Evolutionary conservation across 2,797 vertebrate genomes (phyloP), one percentile per base, ranked within the genome.

Genomic region (Lycodopsis pacificus): DNA sequence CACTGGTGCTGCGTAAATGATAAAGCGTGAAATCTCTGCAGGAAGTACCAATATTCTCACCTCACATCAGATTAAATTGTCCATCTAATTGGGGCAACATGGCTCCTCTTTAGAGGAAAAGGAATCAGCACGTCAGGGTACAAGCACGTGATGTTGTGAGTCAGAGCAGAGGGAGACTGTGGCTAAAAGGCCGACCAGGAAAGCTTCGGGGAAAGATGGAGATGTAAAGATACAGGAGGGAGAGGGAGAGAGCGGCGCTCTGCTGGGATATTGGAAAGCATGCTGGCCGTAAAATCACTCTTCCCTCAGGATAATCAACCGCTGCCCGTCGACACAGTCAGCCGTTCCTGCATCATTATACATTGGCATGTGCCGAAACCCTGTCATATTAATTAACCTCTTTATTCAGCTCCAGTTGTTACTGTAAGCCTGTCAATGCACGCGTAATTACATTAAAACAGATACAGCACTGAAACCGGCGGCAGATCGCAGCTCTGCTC

Each of bases 1-100:
- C 84, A 87, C 40, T 88, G 63, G 85, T 86, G 73, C 85, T 83
- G 82, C 75, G 81, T 93, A 93, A 94, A 92, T 92, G 93, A 90
- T 82, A 53, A 76, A 79, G 80, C 61, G 30, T 61, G 84, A 84
- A 91, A 83, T 92, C 77, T 90, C 72, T 30, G 63, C 73, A 70
- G 82, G 81, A 81, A 81, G 72, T 44, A 54, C 61, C 11, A 0
- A 58, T 46, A 76, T 78, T 78, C 73, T 84, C 66, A 61, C 85
- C 69, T 90, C 81, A 77, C 77, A 82, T 91, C 86, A 83, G 87
- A 91, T 91, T 80, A 87, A 92, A 93, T 83, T 85, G 86, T 86
- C 82, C 88, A 74, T 92, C 88, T 91, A 89, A 94, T 93, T 86
- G 86, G 71, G 49, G 27, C 79, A 81, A 79, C 75, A 59, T 75